These are phyloP conservation scores for Ochropacha duplaris DNA, from an alignment of 2,888 invertebrate species.

Conservation along the genomic window DNA sequence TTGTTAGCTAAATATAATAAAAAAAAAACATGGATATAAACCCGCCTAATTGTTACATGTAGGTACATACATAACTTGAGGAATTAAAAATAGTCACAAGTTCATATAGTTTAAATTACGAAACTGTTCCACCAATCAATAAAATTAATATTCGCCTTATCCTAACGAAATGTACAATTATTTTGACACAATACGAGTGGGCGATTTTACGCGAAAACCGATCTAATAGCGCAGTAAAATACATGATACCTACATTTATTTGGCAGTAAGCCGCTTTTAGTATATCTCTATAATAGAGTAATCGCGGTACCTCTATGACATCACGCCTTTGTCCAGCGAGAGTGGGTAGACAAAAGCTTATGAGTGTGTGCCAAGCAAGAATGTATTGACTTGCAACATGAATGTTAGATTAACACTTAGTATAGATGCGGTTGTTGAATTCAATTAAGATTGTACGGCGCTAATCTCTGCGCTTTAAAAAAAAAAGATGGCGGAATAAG, in stretches of 20 bases:
- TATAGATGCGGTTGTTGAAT: constrained; percentile 1
- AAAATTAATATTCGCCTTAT: constrained; percentile 12
- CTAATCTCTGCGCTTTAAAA: too few species aligned
- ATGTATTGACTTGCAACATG: constrained; percentile 41
- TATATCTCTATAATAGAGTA: constrained; percentile 3
- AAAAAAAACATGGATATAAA: neutral
- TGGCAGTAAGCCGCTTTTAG: constrained; percentile 1
- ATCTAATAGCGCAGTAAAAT: neutral
- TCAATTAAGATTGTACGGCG: too few species aligned
- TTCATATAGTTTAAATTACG: neutral
- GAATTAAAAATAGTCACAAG: neutral
- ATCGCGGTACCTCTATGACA: constrained; percentile 61
- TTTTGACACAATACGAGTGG: neutral
- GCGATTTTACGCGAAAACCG: neutral
- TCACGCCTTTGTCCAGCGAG: constrained; percentile 70
- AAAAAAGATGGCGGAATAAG: too few species aligned
- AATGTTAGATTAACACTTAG: constrained; percentile 5
- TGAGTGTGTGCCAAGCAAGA: constrained; percentile 45
- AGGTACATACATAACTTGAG: neutral
- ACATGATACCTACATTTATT: neutral
- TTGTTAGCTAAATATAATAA: neutral
- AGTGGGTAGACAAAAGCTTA: constrained; percentile 75
- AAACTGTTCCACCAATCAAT: neutral
- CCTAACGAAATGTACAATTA: neutral
- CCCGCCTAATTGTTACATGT: neutral